Conservation (phyloP, 64 coral and sea anemone species). For the Montipora efflorescens region DNA sequence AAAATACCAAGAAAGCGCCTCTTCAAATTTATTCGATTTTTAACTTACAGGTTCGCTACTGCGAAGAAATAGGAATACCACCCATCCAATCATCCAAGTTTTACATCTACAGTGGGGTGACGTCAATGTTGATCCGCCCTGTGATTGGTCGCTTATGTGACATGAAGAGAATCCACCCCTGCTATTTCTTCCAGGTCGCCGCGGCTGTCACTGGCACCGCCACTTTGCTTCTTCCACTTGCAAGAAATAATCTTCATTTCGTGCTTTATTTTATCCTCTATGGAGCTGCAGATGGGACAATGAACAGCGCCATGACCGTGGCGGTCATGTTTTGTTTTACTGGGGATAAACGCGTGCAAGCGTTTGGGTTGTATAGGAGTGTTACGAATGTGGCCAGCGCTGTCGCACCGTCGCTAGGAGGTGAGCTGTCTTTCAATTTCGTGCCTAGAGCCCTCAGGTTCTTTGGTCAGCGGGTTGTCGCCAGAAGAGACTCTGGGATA, state of each 20-base stretch:
- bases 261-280: conserved; percentile 47
- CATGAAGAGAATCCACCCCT: not conserved
- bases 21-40: not conserved
- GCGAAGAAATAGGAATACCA: conserved; percentile 51
- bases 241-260: conserved; percentile 29
- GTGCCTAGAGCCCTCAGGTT: too few species aligned
- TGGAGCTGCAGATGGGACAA: conserved; percentile 56
- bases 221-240: conserved; percentile 40
- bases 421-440: not conserved
- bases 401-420: conserved; percentile 38
- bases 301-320: conserved; percentile 1
- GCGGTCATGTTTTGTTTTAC: conserved; percentile 25
- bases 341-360: not conserved
- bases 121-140: conserved; percentile 28
- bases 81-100: conserved; percentile 43
- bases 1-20: too few species aligned
- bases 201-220: conserved; percentile 2
- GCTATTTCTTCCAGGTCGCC: conserved; percentile 35
- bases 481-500: too few species aligned
- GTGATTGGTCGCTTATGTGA: conserved; percentile 58
- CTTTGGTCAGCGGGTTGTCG: too few species aligned
- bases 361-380: conserved; percentile 23
- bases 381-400: not conserved
- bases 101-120: conserved; percentile 45
- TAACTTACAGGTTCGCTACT: conserved; percentile 50